Base-by-base conservation (phyloP, 92 coral and sea anemone genomes). In the Desmophyllum pertusum region DNA sequence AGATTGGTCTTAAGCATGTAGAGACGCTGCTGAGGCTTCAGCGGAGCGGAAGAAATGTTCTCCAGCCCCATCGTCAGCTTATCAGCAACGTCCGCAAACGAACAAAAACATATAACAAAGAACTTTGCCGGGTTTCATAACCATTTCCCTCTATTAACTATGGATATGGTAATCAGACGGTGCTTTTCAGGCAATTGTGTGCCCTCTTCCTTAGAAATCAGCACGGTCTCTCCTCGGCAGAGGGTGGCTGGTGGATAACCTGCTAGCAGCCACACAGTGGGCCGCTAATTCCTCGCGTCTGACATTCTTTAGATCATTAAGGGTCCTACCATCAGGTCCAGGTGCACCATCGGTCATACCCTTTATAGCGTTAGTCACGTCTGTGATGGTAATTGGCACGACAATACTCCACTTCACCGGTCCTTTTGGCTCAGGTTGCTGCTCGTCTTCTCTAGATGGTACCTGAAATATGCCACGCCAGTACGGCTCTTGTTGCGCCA, bases 11-110 rank as follows among this genome's bases (percentile, higher is more conserved):
- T 36, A 19, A 61, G 57, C 7, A 74, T 66, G 48, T 68, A 83
- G 10, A 83, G 25, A 7, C 72, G 57, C 70, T 88, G 88, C 35
- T 83, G 91, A 6, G 87, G 91, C 79, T 88, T 76, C n/a, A 88
- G 72, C 0, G 91, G 83, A 15, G 84, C 87, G 13, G 52, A 2
- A 3, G 78, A 33, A 51, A 73, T 46, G 43, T 48, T n/a, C 37
- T 13, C 27, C 62, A 48, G 62, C 43, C 65, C 35, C 33, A n/a
- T n/a, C n/a, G n/a, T 17, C 25, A 51, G 85, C 55, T 4, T 46
- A 4, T 21, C 37, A 13, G 51, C 53, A 25, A 81, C 51, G 10
- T 52, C 19, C 13, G 27, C 75, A 39, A n/a, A n/a, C n/a, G n/a
- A n/a, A n/a, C n/a, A n/a, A n/a, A n/a, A n/a, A n/a, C n/a, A n/a